A percentile compares a stretch with the other conserved stretches of the same genome.
Conservation (phyloP, 1,140 invertebrate species). For the Pachyrhynchus sulphureomaculatus region DNA sequence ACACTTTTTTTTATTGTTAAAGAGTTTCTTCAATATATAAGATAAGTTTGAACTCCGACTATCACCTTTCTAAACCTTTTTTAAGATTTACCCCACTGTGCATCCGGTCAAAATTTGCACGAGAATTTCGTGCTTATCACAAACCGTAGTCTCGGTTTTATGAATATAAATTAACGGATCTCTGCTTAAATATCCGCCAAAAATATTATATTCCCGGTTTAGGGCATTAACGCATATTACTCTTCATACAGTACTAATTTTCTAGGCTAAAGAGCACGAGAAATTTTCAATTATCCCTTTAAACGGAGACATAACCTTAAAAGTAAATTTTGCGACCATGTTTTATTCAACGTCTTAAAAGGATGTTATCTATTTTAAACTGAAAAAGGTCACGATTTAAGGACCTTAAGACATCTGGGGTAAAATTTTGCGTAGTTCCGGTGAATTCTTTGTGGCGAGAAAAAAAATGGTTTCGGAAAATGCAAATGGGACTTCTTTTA, state of each 20-base stretch:
- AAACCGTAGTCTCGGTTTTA: background rate
- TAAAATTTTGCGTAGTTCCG: too few species aligned
- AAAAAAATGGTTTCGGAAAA: too few species aligned
- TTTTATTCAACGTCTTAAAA: slow-evolving; percentile 3
- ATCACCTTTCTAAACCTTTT: too few species aligned
- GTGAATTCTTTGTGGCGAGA: too few species aligned
- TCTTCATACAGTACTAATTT: slow-evolving; percentile 5
- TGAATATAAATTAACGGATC: slow-evolving; percentile 4
- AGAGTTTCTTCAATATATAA: too few species aligned
- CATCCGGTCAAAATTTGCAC: background rate
- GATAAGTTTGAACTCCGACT: too few species aligned
- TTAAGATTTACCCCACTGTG: background rate
- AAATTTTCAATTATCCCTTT: slow-evolving; percentile 7
- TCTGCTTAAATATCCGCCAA: background rate
- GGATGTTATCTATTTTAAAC: slow-evolving; percentile 3
- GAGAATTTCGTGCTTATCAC: background rate
- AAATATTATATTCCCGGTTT: slow-evolving; percentile 1
- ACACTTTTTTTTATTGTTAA: too few species aligned
- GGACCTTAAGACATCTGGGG: background rate
- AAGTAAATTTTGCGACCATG: slow-evolving; percentile 1
- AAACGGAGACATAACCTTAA: background rate
- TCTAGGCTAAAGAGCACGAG: background rate
- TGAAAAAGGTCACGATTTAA: slow-evolving; percentile 1
- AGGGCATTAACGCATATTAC: background rate
- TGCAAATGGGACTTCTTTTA: too few species aligned